Conservation (phyloP, 35 echinoderm and acorn worm species). For the Strongylocentrotus purpuratus region DNA sequence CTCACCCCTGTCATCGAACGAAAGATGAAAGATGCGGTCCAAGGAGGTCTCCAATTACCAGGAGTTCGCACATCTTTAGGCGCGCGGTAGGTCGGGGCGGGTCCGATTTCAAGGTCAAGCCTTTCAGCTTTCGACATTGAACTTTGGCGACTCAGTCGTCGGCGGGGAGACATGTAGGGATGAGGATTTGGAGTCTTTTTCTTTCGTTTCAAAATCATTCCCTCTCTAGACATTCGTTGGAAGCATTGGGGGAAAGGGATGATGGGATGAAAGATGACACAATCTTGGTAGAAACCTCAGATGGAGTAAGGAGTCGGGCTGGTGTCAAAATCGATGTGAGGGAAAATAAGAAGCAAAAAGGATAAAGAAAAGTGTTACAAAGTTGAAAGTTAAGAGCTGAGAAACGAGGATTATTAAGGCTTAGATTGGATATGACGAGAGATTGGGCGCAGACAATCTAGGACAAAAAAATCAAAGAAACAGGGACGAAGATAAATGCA, state of each 20-base stretch:
- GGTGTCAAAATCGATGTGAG: neutral
- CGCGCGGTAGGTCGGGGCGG: neutral
- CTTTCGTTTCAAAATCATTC: neutral
- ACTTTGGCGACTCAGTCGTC: neutral
- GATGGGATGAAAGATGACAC: neutral
- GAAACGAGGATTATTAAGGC: neutral
- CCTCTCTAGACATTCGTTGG: neutral
- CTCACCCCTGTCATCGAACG: neutral
- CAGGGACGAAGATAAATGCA: neutral
- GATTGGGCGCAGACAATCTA: neutral
- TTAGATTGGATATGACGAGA: neutral
- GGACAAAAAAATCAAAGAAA: neutral
- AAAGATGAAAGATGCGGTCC: slow-evolving; percentile 16
- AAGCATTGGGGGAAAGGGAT: neutral
- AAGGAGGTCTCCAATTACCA: slow-evolving; percentile 1
- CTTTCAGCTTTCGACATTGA: slow-evolving; percentile 17
- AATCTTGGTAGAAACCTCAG: neutral
- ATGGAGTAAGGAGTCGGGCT: neutral
- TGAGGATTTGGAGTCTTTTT: neutral
- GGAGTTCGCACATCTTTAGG: neutral
- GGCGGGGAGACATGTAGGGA: neutral
- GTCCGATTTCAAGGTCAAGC: slow-evolving; percentile 8
- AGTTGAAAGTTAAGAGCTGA: neutral
- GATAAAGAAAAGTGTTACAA: neutral
- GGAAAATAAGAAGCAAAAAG: neutral